phyloP scores from a whole-genome alignment of 2,113 vertebrate species.

The Drymodes brunneopygia region DNA sequence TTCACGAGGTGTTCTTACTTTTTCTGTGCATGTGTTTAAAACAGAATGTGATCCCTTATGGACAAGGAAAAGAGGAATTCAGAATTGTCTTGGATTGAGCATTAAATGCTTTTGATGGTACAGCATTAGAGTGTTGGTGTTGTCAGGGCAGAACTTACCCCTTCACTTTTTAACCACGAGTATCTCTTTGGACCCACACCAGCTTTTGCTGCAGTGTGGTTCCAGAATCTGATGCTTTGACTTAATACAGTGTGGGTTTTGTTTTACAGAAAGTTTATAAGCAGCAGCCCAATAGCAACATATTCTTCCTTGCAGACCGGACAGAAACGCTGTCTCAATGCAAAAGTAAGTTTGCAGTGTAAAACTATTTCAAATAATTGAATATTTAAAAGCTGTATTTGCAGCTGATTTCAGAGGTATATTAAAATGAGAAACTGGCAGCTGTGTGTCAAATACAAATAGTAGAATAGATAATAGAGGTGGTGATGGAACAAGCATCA shows the following conservation, averaged over 20 bases:
- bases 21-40: not conserved
- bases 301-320: constrained; percentile 90
- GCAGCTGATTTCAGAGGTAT: not conserved
- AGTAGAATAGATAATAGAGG: not conserved
- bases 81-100: not conserved
- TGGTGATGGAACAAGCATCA: not conserved
- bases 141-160: not conserved
- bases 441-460: not conserved
- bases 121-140: not conserved
- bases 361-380: not conserved
- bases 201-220: not conserved
- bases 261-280: constrained; percentile 86
- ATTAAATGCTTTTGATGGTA: not conserved
- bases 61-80: not conserved
- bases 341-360: constrained; percentile 81
- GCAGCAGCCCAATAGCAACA: constrained; percentile 92
- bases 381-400: not conserved
- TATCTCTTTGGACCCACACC: not conserved
- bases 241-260: not conserved
- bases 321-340: constrained; percentile 78
- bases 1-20: not conserved
- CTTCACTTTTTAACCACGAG: not conserved
- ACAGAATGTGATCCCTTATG: not conserved
- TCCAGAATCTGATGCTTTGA: not conserved
- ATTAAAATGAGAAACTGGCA: not conserved